Evolutionary conservation across 2,888 invertebrate species (phyloP).

Genomic region (Pyrocoelia pectoralis): DNA sequence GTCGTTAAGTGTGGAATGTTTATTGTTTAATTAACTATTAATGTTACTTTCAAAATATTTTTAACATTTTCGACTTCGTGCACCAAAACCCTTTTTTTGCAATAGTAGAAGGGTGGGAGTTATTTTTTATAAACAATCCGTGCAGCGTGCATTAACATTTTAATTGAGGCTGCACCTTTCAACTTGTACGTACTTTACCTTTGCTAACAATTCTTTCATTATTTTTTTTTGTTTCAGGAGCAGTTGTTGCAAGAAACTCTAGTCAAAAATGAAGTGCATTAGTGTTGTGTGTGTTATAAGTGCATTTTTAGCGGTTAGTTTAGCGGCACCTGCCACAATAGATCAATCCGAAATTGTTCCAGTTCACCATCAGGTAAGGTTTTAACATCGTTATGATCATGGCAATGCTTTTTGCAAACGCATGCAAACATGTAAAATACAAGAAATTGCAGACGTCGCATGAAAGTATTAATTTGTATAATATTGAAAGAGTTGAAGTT

Average conservation of each 20-base stretch:
- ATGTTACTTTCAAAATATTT: slow-evolving; percentile 9
- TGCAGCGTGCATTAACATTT: no score
- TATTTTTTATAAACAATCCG: no score
- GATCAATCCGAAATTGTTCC: slow-evolving; percentile 40
- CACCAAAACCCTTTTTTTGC: no score
- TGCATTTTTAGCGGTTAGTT: slow-evolving; percentile 54
- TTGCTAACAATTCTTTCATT: no score
- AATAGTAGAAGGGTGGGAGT: no score
- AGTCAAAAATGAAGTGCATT: slow-evolving; percentile 60
- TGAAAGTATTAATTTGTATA: slow-evolving; percentile 15
- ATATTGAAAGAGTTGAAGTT: not conserved
- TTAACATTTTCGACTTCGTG: not conserved
- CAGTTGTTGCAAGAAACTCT: slow-evolving; percentile 56
- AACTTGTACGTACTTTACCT: no score
- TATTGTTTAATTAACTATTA: slow-evolving; percentile 4
- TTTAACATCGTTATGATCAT: not conserved
- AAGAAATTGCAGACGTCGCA: not conserved
- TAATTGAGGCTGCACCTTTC: no score
- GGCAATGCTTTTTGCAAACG: not conserved
- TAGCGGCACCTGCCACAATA: slow-evolving; percentile 53
- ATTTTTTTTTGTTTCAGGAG: slow-evolving; percentile 54
- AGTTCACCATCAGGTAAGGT: slow-evolving; percentile 53
- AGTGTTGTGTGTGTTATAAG: slow-evolving; percentile 59
- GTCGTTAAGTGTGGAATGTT: not conserved
- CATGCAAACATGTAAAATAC: not conserved